Percentiles rank a stretch among this genome's conserved stretches.
Evolutionary conservation across 2,888 invertebrate species (phyloP).

Genomic region (Deilephila elpenor): DNA sequence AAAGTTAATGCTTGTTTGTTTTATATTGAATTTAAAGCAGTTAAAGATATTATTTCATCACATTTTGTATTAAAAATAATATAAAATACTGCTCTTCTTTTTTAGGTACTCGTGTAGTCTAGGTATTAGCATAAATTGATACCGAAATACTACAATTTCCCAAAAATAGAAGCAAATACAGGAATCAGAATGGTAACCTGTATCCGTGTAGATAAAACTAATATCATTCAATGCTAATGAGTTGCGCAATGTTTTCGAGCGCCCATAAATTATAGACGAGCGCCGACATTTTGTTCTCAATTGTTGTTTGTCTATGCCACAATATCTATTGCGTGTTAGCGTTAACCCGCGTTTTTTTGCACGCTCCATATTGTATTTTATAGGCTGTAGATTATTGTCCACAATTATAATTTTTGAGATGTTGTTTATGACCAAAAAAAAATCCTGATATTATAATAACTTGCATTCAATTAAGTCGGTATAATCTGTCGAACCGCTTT

Average conservation of each 20-base stretch:
- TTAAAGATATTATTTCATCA: too few relatives aligned
- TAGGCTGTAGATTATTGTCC: constrained; percentile 16
- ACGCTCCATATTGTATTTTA: not conserved
- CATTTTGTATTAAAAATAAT: too few relatives aligned
- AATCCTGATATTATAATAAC: too few relatives aligned
- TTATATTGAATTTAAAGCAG: too few relatives aligned
- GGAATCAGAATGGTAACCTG: constrained; percentile 8
- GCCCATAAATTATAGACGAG: constrained; percentile 15
- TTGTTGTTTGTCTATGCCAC: constrained; percentile 21
- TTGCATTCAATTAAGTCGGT: too few relatives aligned
- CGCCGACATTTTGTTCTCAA: constrained; percentile 30
- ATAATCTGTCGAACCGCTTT: too few relatives aligned
- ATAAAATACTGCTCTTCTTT: too few relatives aligned
- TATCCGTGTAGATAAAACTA: constrained; percentile 27
- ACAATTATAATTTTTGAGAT: not conserved
- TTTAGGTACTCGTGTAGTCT: too few relatives aligned
- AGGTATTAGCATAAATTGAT: not conserved
- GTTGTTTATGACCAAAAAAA: too few relatives aligned
- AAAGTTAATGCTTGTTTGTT: too few relatives aligned
- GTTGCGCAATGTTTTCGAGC: constrained; percentile 18
- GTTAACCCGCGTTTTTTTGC: constrained; percentile 12
- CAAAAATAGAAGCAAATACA: constrained; percentile 4
- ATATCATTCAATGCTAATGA: constrained; percentile 30
- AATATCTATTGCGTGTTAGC: constrained; percentile 2
- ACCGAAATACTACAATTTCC: not conserved